Evolutionary conservation across 2,113 vertebrate species (phyloP), one percentile per base, ranked within the genome.

Genomic region (Phylloscopus whistleri): DNA sequence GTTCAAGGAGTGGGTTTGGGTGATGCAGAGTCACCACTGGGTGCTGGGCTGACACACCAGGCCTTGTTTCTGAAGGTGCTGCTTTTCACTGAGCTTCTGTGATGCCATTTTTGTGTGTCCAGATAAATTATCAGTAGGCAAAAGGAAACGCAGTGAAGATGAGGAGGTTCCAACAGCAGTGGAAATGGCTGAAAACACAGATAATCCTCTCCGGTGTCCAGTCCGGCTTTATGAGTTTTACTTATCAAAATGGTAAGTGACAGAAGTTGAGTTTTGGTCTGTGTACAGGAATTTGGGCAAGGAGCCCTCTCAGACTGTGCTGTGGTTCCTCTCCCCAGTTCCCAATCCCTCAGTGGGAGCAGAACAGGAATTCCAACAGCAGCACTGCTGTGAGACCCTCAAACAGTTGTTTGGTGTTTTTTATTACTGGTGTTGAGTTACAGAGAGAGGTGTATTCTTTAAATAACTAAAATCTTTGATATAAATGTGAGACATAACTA

Each of bases 141-240:
- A 99, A 97, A 98, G 98, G 94, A 99, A 99, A 76, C 98, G 98
- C 66, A 94, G 93, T 51, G 98, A 98, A 44, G 99, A 99, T 16
- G 98, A 99, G 10, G 98, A 98, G 56, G 84, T 97, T 53, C 78
- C 97, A 43, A 92, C 95, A 76, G 98, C 98, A 67, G 98, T 99
- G 94, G 99, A 99, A 97, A 99, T 99, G 98, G 97, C 98, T 66
- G 99, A 99, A 96, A 99, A 99, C 93, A 97, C 98, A 0, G 98
- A 99, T 35, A 99, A 99, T 92, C 99, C 99, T 37, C 98, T 99
- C 52, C 98, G 99, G 43, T 99, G 99, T 87, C 99, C 99, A 3
- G 99, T 99, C 58, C 97, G 99, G 78, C 99, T 99, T 23, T 99
- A 99, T 59, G 99, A 99, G 91, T 99, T 99, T 92, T 99, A 99